Percentiles rank a stretch among this genome's conserved stretches.
Evolutionary conservation across 2,113 vertebrate genomes (phyloP).

Genomic region (Phasianus colchicus): DNA sequence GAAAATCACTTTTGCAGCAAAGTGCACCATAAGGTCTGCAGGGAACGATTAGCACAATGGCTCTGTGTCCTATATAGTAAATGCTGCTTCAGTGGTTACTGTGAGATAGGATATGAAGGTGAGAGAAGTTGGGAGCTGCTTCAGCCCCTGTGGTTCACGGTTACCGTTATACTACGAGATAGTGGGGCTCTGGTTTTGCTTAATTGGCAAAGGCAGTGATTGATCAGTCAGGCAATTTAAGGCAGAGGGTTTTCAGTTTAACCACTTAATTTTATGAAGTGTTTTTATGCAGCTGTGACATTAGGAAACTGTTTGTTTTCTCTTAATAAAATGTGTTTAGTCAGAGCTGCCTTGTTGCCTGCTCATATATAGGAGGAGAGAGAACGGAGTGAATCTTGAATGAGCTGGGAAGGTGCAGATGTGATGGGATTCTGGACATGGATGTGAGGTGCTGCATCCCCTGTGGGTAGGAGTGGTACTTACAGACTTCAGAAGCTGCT

Average conservation of each 20-base stretch:
- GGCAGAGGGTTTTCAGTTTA: background rate
- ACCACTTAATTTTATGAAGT: background rate
- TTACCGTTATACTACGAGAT: background rate
- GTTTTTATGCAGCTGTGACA: background rate
- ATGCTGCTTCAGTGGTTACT: constrained; percentile 65
- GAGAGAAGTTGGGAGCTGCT: constrained; percentile 41
- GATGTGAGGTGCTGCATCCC: background rate
- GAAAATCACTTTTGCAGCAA: constrained; percentile 69
- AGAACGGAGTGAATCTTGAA: background rate
- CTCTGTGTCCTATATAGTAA: constrained; percentile 40
- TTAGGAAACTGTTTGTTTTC: background rate
- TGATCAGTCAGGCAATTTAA: background rate
- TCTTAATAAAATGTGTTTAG: background rate
- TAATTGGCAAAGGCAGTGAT: constrained; percentile 44
- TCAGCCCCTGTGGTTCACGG: background rate
- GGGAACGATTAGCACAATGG: constrained; percentile 65
- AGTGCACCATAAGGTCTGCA: constrained; percentile 59
- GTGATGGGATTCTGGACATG: background rate
- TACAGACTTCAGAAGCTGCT: background rate
- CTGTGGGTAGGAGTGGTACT: background rate
- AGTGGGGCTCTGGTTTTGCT: constrained; percentile 5
- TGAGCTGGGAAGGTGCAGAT: background rate
- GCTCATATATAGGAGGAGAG: background rate
- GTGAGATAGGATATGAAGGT: constrained; percentile 46
- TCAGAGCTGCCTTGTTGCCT: background rate